A percentile compares a stretch with the other conserved stretches of the same genome.
Conservation (phyloP, 2,888 invertebrate species). For the Sussaba pulchella region DNA sequence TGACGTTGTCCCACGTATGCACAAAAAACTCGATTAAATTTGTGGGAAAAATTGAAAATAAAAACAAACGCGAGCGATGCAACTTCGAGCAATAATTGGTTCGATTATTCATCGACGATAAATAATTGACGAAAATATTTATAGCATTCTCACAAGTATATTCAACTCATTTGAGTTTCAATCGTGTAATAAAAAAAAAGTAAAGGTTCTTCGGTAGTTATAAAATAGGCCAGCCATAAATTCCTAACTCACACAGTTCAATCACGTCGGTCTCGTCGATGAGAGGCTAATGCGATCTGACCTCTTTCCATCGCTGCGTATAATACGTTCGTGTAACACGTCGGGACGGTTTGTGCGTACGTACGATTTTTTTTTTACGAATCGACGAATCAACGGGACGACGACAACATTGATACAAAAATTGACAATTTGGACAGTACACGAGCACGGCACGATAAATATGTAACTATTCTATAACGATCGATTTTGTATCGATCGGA, state of each 20-base stretch:
- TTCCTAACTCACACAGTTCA: conserved; percentile 64
- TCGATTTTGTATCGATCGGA: conserved; percentile 48
- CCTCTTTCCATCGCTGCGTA: conserved; percentile 14
- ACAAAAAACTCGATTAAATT: too few species aligned
- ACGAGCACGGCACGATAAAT: conserved; percentile 80
- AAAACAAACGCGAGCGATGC: too few species aligned
- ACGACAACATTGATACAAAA: conserved; percentile 78
- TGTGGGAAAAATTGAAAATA: too few species aligned
- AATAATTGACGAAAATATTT: conserved; percentile 58
- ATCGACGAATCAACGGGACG: conserved; percentile 72
- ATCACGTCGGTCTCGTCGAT: conserved; percentile 14
- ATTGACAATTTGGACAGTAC: conserved; percentile 80
- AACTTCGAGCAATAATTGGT: too few species aligned
- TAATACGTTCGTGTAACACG: not conserved
- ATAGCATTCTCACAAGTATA: conserved; percentile 76
- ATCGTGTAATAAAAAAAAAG: conserved; percentile 4
- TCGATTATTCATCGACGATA: conserved; percentile 4
- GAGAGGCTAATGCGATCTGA: conserved; percentile 33
- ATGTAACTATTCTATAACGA: conserved; percentile 26
- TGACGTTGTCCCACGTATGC: conserved; percentile 50
- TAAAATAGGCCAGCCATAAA: conserved; percentile 67
- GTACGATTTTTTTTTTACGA: conserved; percentile 15
- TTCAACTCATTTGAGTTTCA: conserved; percentile 11
- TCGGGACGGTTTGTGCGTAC: not conserved
- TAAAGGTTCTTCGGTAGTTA: conserved; percentile 18